Base-by-base conservation (phyloP, 2,797 vertebrate species). In the Xiphophorus birchmanni region DNA sequence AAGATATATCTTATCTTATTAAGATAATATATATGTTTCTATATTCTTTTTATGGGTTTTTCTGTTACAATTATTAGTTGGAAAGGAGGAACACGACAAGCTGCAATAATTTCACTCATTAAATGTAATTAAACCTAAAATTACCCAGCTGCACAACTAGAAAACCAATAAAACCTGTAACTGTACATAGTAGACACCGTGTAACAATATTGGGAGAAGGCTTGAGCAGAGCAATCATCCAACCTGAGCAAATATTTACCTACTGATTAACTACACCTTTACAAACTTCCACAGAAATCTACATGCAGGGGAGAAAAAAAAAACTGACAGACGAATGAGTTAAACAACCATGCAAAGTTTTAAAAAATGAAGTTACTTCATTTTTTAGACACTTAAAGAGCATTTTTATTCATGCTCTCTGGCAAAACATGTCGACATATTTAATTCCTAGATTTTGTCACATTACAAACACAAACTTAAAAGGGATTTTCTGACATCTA, bases 211-310 rank as follows among this genome's bases (percentile, higher is more conserved):
- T 42, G 42, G n/a, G 42, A 45, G 44, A 72, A n/a, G n/a, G n/a
- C 44, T 47, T 45, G 69, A 45, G 12, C 67, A 15, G 26, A 71
- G 5, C 15, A 45, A 17, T 26, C 60, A 35, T 54, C 63, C 73
- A 80, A 44, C 60, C 60, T 71, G n/a, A 17, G 79, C 45, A 75
- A 76, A 80, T 72, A 72, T 80, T 80, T 44, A 76, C 79, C 65
- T 21, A n/a, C 23, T 47, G 18, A 56, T 58, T 67, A 74, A 67
- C 3, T 69, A 32, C 29, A 69, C 37, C 47, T 74, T 54, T 12
- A 12, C 35, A 56, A 72, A 29, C 60, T 65, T 80, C 45, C 48
- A 52, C 9, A 29, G 67, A 58, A 78, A 72, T 42, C 32, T 45
- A 12, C 67, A 40, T 60, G 10, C 15, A 23, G 13, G 17, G 7